Base-by-base conservation (phyloP, 2,888 invertebrate species). In the Nemoura dubitans region DNA sequence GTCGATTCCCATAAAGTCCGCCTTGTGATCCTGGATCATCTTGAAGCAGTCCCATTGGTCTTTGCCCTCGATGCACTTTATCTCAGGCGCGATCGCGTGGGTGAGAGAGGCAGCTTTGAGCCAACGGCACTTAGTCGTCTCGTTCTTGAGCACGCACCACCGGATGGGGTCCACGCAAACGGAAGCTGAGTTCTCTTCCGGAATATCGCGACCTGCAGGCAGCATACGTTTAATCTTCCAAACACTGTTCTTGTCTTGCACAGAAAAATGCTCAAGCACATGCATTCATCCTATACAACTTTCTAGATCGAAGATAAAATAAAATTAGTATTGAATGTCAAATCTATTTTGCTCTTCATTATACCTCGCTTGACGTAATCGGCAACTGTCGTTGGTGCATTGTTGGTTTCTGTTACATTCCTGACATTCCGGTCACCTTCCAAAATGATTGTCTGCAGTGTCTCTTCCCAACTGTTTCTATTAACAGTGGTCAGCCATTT, bases 101-200 rank as follows among this genome's bases (percentile, higher is more conserved):
- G 92, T 91, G 88, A 93, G 90, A 0, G 94, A 93, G 0, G 94
- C 93, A 26, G 92, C 91, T 0, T 93, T 91, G 0, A 94, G 90
- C 94, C 95, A 95, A 26, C 90, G 89, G 89, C 95, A 95, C 90
- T 95, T 95, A 83, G 90, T 89, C 14, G 92, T 92, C 89, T 95
- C 95, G 0, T 89, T 88, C 0, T 90, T 87, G 5, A 92, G 90
- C 0, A 95, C 94, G 90, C 95, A 95, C 95, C 95, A 95, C 21
- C 85, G 36, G n/a, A 85, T 29, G 10, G 59, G 83, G 21, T 76
- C 83, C 26, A 2, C 42, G 25, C 78, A 76, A 1, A 59, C 59
- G 16, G 43, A 25, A 3, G 30, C 59, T 10, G 59, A 78, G 6
- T n/a, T 81, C 28, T 29, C 27, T 30, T 83, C 83, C n/a, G 90